Conservation (phyloP, 2,888 invertebrate genomes). For the Andrena chrysosceles region DNA sequence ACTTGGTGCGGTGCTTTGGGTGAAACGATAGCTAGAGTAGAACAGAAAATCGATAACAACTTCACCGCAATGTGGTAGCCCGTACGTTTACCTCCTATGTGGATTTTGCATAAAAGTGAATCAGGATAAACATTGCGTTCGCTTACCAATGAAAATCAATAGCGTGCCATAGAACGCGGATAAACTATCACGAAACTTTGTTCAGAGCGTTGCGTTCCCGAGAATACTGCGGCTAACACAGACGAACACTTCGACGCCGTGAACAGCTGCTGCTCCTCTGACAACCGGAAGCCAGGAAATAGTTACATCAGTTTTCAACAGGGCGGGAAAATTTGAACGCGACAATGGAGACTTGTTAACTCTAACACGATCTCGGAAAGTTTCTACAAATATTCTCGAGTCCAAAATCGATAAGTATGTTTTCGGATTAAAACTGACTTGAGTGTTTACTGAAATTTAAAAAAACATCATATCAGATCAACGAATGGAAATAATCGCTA, state of each 20-base stretch:
- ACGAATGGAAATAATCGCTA: no score
- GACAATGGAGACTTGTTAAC: background rate
- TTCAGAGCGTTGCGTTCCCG: constrained; percentile 8
- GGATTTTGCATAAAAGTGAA: background rate
- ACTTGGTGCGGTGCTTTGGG: constrained; percentile 19
- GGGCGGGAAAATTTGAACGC: constrained; percentile 39
- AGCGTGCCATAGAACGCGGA: constrained; percentile 1
- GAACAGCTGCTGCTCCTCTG: constrained; percentile 59
- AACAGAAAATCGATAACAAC: constrained; percentile 66
- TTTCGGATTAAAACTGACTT: background rate
- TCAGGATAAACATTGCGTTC: constrained; percentile 1
- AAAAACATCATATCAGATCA: no score
- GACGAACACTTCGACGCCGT: constrained; percentile 41
- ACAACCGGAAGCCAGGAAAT: constrained; percentile 55
- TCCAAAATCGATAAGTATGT: background rate
- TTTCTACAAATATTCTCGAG: background rate
- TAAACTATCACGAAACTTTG: constrained; percentile 16
- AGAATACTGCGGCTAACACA: constrained; percentile 42
- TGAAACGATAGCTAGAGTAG: constrained; percentile 47
- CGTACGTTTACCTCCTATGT: constrained; percentile 13
- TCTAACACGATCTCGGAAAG: background rate
- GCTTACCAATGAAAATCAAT: constrained; percentile 40
- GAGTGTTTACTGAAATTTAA: background rate
- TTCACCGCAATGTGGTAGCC: constrained; percentile 57
- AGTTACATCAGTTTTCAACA: constrained; percentile 15